Evolutionary conservation across 92 coral and sea anemone genomes (phyloP), one percentile per base, ranked within the genome.

Genomic region (Palythoa heliodiscus): DNA sequence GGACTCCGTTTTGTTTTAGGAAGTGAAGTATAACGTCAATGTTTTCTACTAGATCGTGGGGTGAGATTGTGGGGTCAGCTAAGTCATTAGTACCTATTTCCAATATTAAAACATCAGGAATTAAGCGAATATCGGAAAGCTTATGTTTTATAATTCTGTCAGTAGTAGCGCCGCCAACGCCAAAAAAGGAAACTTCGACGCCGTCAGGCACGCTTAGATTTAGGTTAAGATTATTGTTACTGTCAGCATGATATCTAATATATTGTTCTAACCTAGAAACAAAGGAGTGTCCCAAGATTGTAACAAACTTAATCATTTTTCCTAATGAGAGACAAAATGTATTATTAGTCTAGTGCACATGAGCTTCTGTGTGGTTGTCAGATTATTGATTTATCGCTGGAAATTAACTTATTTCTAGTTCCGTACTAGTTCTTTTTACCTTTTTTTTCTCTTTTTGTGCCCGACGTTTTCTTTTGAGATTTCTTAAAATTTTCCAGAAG

Each of bases 221-320:
- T 7, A 3, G 9, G 37, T 22, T 67, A 11, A 69, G 40, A 24
- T 16, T 23, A 29, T 24, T 69, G 12, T 69, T 23, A 29, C 24
- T 69, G 4, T 69, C 73, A 24, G 73, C 73, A 35, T 69, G 24
- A 24, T 29, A 5, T 69, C 8, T 69, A 25, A 69, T 23, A 69
- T 69, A 24, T 1, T 23, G 25, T 14, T 23, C 43, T 1, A 69
- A 35, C 29, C 73, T 24, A 7, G 25, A 24, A 23, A 69, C 73
- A 69, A 69, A 69, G 16, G 73, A 69, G 8, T 69, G 43, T 24
- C 73, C 73, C 39, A 69, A 11, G 73, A 69, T 20, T 11, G 73
- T 69, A 25, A 69, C 73, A 24, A 69, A 69, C 5, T 23, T 69
- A 24, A 69, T 24, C 73, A 69, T 25, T 69, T 13, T 25, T 15